Percentiles rank a stretch among this genome's conserved stretches.
These are phyloP conservation scores for Nesogale talazaci DNA, from an alignment of 2,113 vertebrate species.

Conservation along the genomic window DNA sequence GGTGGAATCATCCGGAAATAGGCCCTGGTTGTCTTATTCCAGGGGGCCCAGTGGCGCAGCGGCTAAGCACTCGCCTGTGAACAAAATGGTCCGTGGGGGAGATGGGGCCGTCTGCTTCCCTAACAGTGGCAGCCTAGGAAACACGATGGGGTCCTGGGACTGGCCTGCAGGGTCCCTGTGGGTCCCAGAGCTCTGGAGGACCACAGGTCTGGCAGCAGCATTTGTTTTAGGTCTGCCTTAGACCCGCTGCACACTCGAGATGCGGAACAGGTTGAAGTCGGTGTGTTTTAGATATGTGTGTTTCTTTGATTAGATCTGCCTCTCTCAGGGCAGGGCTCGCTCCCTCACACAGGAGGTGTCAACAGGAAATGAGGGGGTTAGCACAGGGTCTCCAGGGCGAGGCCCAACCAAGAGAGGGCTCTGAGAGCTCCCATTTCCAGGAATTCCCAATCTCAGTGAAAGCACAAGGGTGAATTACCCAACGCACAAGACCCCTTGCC, in stretches of 20 bases:
- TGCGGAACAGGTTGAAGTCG: not conserved
- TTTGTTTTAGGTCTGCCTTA: not conserved
- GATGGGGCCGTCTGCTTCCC: not conserved
- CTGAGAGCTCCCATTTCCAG: slow-evolving; percentile 66
- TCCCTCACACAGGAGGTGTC: not conserved
- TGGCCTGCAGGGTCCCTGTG: not conserved
- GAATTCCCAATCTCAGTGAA: slow-evolving; percentile 53
- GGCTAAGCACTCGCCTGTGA: not conserved
- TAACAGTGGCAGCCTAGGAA: too few relatives aligned
- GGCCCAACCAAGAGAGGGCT: slow-evolving; percentile 37
- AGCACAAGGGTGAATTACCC: not conserved
- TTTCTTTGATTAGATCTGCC: too few relatives aligned
- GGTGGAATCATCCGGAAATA: not conserved
- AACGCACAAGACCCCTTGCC: not conserved
- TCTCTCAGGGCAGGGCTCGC: too few relatives aligned
- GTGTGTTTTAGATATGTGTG: not conserved
- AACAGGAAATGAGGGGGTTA: not conserved
- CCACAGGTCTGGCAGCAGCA: not conserved
- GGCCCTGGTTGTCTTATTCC: not conserved
- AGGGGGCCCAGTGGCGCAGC: not conserved
- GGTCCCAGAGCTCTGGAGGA: not conserved
- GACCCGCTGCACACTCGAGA: slow-evolving; percentile 16
- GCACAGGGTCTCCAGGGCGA: slow-evolving; percentile 5
- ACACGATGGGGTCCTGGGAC: too few relatives aligned
- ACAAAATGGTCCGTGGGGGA: not conserved